Evolutionary conservation across 2,797 vertebrate species (phyloP).

Genomic region (Myripristis murdjan): DNA sequence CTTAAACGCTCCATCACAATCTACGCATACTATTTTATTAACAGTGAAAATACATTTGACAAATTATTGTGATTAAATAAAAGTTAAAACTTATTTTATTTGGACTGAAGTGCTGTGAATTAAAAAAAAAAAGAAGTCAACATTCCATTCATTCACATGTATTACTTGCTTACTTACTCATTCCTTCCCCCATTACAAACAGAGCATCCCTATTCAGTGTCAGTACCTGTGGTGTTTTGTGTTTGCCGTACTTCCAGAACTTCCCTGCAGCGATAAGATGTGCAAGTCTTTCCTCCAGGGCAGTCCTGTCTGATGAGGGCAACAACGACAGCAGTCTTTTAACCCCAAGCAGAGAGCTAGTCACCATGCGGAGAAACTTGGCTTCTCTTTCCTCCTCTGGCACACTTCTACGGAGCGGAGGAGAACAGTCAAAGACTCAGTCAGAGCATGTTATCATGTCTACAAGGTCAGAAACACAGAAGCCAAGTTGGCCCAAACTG

Average conservation of each 20-base stretch:
- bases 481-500: background rate
- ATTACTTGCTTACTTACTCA: background rate
- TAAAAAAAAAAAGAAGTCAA: no score
- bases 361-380: slow-evolving; percentile 94
- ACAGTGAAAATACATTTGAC: background rate
- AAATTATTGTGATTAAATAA: background rate
- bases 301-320: slow-evolving; percentile 84
- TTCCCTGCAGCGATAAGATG: slow-evolving; percentile 89
- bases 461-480: background rate
- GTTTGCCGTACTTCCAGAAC: slow-evolving; percentile 98
- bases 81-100: background rate
- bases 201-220: background rate
- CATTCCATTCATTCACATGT: no score
- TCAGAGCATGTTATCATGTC: background rate
- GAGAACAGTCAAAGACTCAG: background rate
- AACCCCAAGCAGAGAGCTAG: slow-evolving; percentile 94
- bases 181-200: background rate
- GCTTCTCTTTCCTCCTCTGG: slow-evolving; percentile 94
- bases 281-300: slow-evolving; percentile 86
- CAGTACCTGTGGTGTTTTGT: slow-evolving; percentile 91
- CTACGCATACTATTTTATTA: background rate
- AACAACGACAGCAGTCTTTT: slow-evolving; percentile 91
- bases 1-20: background rate
- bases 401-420: slow-evolving; percentile 87
- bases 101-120: background rate